A percentile compares a stretch with the other conserved stretches of the same genome.
Evolutionary conservation across 2,797 vertebrate genomes (phyloP).

Genomic region (Eurystomus glaucurus): DNA sequence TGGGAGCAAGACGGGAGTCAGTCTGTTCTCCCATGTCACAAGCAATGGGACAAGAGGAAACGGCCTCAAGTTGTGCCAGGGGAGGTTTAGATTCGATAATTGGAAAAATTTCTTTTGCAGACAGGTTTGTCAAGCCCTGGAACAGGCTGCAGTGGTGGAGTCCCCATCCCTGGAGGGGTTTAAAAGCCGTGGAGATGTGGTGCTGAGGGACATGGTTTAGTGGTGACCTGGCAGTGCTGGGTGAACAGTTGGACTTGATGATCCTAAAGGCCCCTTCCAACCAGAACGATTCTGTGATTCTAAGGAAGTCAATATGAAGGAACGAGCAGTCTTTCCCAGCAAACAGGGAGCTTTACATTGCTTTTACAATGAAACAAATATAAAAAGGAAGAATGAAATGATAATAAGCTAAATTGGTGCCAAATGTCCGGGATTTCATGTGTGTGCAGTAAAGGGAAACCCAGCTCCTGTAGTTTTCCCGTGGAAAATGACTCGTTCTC

Average conservation of each 20-base stretch:
- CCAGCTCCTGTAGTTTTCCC: not conserved
- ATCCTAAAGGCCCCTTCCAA: not conserved
- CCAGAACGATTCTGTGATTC: not conserved
- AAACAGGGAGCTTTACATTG: not conserved
- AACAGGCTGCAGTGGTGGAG: not conserved
- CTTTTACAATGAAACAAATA: slow-evolving; percentile 29
- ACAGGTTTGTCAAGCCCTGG: not conserved
- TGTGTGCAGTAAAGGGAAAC: slow-evolving; percentile 36
- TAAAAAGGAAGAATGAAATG: slow-evolving; percentile 50
- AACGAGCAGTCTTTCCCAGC: not conserved
- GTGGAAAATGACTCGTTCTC: not conserved
- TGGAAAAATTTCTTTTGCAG: not conserved
- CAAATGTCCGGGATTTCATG: slow-evolving; percentile 31
- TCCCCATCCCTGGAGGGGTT: not conserved
- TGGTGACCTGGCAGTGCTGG: not conserved
- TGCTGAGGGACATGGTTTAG: not conserved
- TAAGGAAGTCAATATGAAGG: not conserved
- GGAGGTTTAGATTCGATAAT: not conserved
- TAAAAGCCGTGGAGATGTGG: not conserved
- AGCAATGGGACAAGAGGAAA: not conserved
- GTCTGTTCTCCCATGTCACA: not conserved
- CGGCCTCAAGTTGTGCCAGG: not conserved
- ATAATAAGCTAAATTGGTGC: slow-evolving; percentile 57
- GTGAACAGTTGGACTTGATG: not conserved
- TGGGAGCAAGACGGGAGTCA: too few species aligned